Conservation (phyloP, 2,113 vertebrate genomes). For the Ardeotis arabs region DNA sequence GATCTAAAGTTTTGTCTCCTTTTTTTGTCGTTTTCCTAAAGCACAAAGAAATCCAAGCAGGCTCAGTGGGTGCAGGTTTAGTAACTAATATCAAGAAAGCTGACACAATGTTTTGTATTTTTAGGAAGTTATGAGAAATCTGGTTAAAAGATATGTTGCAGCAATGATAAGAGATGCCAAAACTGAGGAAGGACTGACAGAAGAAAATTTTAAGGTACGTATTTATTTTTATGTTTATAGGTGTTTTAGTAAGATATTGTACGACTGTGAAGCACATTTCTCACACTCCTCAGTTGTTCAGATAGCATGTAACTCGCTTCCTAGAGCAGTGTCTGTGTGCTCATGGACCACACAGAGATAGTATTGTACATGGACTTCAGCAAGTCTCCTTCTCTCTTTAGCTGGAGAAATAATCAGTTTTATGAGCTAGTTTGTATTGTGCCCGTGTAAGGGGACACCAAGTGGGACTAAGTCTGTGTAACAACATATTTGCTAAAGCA, state of each 20-base stretch:
- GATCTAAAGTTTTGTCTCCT: background rate
- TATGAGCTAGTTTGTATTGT: background rate
- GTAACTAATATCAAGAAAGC: background rate
- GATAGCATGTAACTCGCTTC: background rate
- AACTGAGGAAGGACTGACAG: constrained; percentile 92
- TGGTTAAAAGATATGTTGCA: constrained; percentile 95
- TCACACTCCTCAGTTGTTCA: background rate
- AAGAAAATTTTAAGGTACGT: constrained; percentile 97
- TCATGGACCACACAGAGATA: background rate
- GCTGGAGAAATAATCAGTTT: background rate
- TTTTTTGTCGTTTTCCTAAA: background rate
- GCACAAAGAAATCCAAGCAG: background rate
- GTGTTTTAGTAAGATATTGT: background rate
- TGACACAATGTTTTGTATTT: constrained; percentile 21
- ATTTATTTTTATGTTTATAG: background rate
- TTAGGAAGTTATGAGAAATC: constrained; percentile 93
- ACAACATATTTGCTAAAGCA: background rate
- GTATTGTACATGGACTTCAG: background rate
- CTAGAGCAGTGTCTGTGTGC: background rate
- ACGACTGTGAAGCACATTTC: background rate
- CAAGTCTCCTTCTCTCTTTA: background rate
- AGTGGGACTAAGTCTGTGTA: background rate
- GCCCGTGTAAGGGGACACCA: background rate
- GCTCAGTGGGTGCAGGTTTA: background rate
- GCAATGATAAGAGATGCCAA: constrained; percentile 98